These are phyloP conservation scores for Eurypyga helias DNA, from an alignment of 2,113 vertebrate species.

Conservation along the genomic window DNA sequence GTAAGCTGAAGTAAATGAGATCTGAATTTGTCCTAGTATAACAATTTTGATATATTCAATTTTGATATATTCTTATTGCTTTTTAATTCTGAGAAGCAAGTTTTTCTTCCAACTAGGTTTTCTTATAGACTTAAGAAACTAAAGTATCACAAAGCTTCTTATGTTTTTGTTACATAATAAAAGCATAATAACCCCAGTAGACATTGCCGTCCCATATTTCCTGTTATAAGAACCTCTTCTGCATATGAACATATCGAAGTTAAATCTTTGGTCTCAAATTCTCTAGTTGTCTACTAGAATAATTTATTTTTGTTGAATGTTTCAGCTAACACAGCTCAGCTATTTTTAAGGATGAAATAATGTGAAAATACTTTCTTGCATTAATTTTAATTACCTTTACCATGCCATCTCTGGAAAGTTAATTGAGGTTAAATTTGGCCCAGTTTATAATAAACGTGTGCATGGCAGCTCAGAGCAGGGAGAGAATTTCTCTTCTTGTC, in stretches of 20 bases:
- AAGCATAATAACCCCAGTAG: background rate
- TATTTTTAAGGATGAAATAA: background rate
- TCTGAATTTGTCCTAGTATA: background rate
- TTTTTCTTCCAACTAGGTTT: background rate
- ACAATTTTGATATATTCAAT: background rate
- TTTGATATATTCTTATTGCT: background rate
- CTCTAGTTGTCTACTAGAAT: background rate
- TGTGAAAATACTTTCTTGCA: background rate
- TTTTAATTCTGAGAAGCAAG: background rate
- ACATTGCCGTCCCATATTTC: background rate
- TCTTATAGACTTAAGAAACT: background rate
- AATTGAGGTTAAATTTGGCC: background rate
- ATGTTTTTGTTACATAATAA: background rate
- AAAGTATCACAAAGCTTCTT: background rate
- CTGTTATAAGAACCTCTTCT: background rate
- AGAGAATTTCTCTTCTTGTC: background rate
- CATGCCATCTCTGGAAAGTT: background rate
- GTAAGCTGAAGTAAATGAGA: background rate
- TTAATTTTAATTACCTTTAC: constrained; percentile 35
- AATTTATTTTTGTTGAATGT: background rate
- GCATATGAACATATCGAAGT: background rate
- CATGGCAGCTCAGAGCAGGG: background rate
- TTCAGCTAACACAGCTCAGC: background rate
- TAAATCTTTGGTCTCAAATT: background rate
- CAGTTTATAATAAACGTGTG: background rate